Percentiles rank a stretch among this genome's conserved stretches.
These are phyloP conservation scores for Aphis craccivora DNA, from an alignment of 1,140 invertebrate genomes.

Conservation along the genomic window DNA sequence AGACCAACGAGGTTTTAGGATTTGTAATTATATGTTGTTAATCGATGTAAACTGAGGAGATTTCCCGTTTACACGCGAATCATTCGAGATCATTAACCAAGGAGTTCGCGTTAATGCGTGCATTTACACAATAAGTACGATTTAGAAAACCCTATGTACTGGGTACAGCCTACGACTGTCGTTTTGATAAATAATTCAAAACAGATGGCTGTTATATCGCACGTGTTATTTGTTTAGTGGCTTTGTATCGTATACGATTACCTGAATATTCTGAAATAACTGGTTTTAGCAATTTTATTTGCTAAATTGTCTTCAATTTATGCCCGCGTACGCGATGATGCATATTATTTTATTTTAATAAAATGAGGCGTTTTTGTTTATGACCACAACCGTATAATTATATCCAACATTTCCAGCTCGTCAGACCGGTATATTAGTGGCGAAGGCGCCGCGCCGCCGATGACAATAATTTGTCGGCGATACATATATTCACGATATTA, in stretches of 20 bases:
- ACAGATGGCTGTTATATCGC: not conserved
- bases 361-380: not conserved
- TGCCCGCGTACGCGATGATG: not conserved
- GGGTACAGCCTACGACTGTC: not conserved
- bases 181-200: not conserved
- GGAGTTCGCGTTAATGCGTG: not conserved
- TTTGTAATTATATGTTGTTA: not conserved
- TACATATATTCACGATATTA: not conserved
- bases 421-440: not conserved
- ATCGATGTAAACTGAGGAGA: not conserved
- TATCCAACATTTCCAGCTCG: not conserved
- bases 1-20: not conserved
- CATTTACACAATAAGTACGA: not conserved
- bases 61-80: not conserved
- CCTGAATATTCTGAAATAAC: not conserved
- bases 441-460: not conserved
- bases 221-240: not conserved
- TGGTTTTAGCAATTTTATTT: not conserved
- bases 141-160: not conserved
- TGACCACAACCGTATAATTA: not conserved
- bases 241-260: not conserved
- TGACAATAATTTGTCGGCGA: not conserved
- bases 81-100: not conserved
- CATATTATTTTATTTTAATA: not conserved
- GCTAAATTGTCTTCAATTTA: not conserved